These are phyloP conservation scores for Oophaga sylvatica DNA, from an alignment of 2,797 vertebrate species.

Conservation along the genomic window DNA sequence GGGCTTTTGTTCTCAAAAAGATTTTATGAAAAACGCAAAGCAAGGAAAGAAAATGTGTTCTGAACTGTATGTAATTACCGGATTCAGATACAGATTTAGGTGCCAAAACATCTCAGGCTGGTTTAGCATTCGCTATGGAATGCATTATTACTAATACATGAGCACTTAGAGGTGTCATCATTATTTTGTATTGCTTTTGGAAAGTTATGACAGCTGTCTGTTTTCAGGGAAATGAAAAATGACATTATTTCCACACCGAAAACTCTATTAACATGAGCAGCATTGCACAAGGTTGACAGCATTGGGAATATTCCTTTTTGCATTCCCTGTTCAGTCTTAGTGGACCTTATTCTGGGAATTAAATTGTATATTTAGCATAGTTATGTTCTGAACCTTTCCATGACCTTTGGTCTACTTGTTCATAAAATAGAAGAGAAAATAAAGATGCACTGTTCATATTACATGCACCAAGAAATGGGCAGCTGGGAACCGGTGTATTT, in stretches of 20 bases:
- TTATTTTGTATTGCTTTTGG: constrained; percentile 3
- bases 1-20: background rate
- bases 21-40: background rate
- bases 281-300: background rate
- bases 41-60: background rate
- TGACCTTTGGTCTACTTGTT: constrained; percentile 28
- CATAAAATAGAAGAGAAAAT: constrained; percentile 7
- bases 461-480: background rate
- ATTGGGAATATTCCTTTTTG: constrained; percentile 12
- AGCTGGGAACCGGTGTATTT: background rate
- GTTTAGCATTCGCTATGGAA: background rate
- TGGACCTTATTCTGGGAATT: background rate
- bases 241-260: constrained; percentile 15
- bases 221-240: background rate
- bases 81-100: background rate
- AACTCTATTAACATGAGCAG: background rate
- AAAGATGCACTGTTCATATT: constrained; percentile 8
- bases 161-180: background rate
- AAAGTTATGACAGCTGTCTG: constrained; percentile 17
- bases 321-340: background rate
- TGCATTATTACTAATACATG: background rate
- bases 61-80: background rate
- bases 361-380: constrained; percentile 6
- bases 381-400: constrained; percentile 5
- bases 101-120: background rate